Conservation (phyloP, 2,888 invertebrate species). For the Drosophila nr. perissopoda region DNA sequence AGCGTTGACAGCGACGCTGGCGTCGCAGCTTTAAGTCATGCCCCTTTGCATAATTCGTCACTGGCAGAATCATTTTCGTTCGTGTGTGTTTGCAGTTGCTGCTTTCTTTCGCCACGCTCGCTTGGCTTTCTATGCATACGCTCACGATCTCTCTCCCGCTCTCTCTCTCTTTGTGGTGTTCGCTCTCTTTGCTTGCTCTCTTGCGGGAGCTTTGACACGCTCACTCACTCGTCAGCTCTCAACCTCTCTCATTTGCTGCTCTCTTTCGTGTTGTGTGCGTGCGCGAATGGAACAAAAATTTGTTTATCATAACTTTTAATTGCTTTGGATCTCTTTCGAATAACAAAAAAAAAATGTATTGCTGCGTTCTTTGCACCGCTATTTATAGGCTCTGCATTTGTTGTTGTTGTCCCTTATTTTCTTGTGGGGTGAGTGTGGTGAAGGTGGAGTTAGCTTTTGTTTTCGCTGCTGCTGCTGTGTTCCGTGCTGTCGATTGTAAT, state of each 20-base stretch:
- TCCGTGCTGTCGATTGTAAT: slow-evolving; percentile 63
- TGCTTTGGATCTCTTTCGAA: slow-evolving; percentile 70
- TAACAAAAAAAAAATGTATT: slow-evolving; percentile 24
- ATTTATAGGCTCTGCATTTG: slow-evolving; percentile 60
- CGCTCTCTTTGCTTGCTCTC: slow-evolving; percentile 40
- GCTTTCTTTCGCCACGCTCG: slow-evolving; percentile 65
- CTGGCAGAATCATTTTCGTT: slow-evolving; percentile 36
- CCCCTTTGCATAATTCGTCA: slow-evolving; percentile 65
- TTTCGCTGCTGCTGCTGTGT: slow-evolving; percentile 15
- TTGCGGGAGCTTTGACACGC: slow-evolving; percentile 6
- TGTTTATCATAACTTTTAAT: slow-evolving; percentile 77
- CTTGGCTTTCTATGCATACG: slow-evolving; percentile 62
- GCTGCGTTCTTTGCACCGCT: slow-evolving; percentile 52
- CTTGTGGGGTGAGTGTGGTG: slow-evolving; percentile 3
- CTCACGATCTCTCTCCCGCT: slow-evolving; percentile 28
- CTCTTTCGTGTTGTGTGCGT: slow-evolving; percentile 26
- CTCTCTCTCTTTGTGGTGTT: slow-evolving; percentile 2
- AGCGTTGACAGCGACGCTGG: slow-evolving; percentile 11
- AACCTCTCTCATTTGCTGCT: slow-evolving; percentile 14
- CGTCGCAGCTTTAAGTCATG: slow-evolving; percentile 50
- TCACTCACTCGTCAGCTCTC: slow-evolving; percentile 4
- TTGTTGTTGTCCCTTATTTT: slow-evolving; percentile 44
- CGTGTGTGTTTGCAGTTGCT: slow-evolving; percentile 20
- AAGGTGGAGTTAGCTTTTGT: slow-evolving; percentile 35
- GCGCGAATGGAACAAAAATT: slow-evolving; percentile 38